Evolutionary conservation across 2,113 vertebrate species (phyloP).

Genomic region (Abramis brama): DNA sequence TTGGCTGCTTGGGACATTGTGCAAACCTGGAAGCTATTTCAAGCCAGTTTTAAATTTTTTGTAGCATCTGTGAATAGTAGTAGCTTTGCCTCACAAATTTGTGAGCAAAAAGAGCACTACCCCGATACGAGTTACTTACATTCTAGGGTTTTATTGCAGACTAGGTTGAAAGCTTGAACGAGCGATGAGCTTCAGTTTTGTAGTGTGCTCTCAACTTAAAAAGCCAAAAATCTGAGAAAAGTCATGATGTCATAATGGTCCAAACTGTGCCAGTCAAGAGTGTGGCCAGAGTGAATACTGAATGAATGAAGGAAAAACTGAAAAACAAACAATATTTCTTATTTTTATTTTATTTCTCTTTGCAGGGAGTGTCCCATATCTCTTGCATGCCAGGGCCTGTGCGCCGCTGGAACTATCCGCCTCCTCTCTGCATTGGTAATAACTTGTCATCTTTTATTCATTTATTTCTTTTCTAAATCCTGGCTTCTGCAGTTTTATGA

Average conservation of each 20-base stretch:
- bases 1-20: not conserved
- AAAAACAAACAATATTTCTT: not conserved
- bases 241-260: not conserved
- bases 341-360: conserved; percentile 45
- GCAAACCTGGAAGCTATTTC: not conserved
- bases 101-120: no score
- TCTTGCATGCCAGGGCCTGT: conserved; percentile 98
- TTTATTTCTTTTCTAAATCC: not conserved
- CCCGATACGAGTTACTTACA: no score
- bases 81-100: not conserved
- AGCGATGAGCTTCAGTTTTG: not conserved
- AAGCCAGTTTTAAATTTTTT: not conserved
- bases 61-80: not conserved
- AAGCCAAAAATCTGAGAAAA: not conserved
- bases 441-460: conserved; percentile 15
- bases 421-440: conserved; percentile 95
- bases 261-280: not conserved
- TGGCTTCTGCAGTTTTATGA: conserved; percentile 32
- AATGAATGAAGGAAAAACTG: conserved; percentile 28
- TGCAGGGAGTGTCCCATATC: conserved; percentile 94
- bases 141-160: not conserved
- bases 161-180: not conserved
- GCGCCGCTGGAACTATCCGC: conserved; percentile 95
- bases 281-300: conserved; percentile 30
- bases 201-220: not conserved